Conservation (phyloP, 2,888 invertebrate species). For the Micoletzkya japonica region DNA sequence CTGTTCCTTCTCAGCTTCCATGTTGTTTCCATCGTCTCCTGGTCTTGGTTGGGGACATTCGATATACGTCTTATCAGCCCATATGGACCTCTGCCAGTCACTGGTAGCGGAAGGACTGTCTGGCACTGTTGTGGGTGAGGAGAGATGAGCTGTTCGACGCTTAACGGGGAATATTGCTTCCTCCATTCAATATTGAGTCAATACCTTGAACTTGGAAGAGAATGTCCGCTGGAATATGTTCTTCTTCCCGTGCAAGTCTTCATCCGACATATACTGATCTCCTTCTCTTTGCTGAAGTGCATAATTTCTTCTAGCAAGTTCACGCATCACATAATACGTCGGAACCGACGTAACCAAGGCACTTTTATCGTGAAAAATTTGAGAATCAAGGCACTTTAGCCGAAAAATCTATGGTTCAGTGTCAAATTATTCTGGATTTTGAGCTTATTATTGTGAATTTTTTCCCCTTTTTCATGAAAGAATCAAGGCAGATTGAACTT, state of each 20-base stretch:
- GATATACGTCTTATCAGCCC: constrained; percentile 51
- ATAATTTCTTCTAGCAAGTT: neutral
- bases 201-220: constrained; percentile 38
- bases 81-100: constrained; percentile 36
- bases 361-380: no score
- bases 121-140: constrained; percentile 4
- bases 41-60: constrained; percentile 53
- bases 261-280: constrained; percentile 48
- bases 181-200: neutral
- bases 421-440: no score
- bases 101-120: constrained; percentile 14
- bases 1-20: constrained; percentile 43
- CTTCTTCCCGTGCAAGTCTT: constrained; percentile 32
- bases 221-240: constrained; percentile 50
- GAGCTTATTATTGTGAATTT: no score
- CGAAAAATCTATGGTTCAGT: no score
- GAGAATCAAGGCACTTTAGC: no score
- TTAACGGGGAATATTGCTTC: neutral
- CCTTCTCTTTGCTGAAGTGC: neutral
- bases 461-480: no score
- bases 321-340: no score
- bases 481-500: no score
- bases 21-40: constrained; percentile 38
- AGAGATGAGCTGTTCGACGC: neutral
- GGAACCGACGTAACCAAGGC: no score